These are phyloP conservation scores for Oreochromis tanganicae DNA, from an alignment of 2,113 vertebrate species.

Conservation along the genomic window DNA sequence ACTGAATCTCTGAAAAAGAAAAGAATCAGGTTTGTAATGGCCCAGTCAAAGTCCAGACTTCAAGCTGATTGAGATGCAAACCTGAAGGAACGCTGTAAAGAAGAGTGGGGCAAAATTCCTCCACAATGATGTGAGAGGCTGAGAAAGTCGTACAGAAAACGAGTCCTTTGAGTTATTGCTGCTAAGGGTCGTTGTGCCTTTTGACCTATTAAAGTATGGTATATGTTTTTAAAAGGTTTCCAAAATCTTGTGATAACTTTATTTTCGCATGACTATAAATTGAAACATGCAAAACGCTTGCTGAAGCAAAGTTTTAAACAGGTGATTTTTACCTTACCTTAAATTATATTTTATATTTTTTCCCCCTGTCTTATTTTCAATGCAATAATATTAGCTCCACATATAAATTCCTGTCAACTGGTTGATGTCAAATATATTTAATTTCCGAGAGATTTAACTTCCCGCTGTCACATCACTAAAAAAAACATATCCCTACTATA, in stretches of 20 bases:
- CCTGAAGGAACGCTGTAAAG: not conserved
- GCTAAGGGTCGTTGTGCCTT: not conserved
- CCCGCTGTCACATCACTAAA: not conserved
- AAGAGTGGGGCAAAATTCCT: not conserved
- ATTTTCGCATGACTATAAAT: not conserved
- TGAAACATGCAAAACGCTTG: not conserved
- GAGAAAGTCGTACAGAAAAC: not conserved
- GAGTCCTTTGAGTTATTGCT: not conserved
- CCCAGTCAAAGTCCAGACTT: not conserved
- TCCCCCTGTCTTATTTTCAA: not conserved
- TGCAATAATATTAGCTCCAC: not conserved
- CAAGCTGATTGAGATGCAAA: not conserved
- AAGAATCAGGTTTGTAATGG: not conserved
- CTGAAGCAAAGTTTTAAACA: not conserved
- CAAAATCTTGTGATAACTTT: not conserved
- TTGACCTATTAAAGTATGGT: not conserved
- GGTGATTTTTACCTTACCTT: not conserved
- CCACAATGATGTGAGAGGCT: not conserved
- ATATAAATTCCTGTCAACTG: not conserved
- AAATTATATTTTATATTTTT: not conserved
- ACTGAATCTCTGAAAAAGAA: not conserved
- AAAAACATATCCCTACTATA: not conserved
- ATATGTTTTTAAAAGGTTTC: not conserved
- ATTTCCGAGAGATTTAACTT: not conserved
- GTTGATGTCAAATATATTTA: not conserved